phyloP scores from a whole-genome alignment of 1,140 invertebrate genomes.

The Papilio xuthus region DNA sequence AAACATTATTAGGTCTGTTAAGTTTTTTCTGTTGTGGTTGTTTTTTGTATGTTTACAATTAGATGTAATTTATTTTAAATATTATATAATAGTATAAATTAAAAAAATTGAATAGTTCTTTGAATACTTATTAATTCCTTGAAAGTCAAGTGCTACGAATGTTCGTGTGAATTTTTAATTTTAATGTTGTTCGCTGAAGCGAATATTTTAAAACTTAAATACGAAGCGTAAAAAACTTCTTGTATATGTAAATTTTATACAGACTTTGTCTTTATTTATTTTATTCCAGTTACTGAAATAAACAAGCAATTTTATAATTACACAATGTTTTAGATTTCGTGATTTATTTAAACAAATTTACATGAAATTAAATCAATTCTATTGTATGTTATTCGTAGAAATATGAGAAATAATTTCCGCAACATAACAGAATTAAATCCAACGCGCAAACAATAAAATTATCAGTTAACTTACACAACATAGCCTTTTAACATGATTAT shows the following conservation, averaged over 20 bases:
- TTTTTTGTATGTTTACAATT: too few species aligned
- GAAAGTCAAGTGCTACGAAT: neutral
- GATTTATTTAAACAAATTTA: too few species aligned
- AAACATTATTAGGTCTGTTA: too few species aligned
- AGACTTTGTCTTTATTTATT: neutral
- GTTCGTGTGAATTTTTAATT: constrained; percentile 16
- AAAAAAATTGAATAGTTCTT: neutral
- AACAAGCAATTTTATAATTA: neutral
- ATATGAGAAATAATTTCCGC: neutral
- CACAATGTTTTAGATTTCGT: neutral
- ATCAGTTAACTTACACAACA: neutral
- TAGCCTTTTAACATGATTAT: neutral
- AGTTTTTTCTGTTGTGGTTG: too few species aligned
- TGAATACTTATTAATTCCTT: constrained; percentile 2
- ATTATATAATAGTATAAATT: too few species aligned
- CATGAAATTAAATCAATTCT: too few species aligned
- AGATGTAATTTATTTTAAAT: too few species aligned
- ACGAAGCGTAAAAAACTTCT: constrained; percentile 1
- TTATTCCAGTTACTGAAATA: neutral
- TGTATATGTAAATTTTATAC: constrained; percentile 6
- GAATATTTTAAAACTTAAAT: constrained; percentile 10
- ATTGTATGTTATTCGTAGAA: too few species aligned
- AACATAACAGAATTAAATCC: neutral
- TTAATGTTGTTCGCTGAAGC: constrained; percentile 13
- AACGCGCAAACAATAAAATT: neutral